Percentiles rank a stretch among this genome's conserved stretches.
Evolutionary conservation across 2,113 vertebrate genomes (phyloP).

Genomic region (Gnathonemus longibarbis): DNA sequence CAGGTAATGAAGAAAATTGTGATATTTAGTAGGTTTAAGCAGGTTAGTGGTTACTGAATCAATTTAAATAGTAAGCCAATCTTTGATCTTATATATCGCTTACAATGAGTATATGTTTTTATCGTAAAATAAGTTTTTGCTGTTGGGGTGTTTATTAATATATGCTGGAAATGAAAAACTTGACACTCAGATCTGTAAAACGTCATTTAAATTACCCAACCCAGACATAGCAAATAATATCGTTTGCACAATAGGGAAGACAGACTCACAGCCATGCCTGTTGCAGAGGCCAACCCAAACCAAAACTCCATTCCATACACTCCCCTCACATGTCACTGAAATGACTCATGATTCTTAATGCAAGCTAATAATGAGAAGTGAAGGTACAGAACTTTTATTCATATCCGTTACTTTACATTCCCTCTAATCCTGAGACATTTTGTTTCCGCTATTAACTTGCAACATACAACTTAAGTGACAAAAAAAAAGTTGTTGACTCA

Average conservation of each 20-base stretch:
- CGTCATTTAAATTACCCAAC: neutral
- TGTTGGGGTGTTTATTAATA: neutral
- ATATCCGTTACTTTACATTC: neutral
- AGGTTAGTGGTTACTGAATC: neutral
- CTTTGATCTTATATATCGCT: neutral
- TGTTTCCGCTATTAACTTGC: neutral
- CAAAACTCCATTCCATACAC: neutral
- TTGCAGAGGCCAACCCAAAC: constrained; percentile 1
- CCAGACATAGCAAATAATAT: neutral
- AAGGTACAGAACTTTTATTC: neutral
- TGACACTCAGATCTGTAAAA: neutral
- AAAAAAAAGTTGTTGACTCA: neutral
- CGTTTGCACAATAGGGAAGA: neutral
- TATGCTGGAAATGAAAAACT: neutral
- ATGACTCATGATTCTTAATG: neutral
- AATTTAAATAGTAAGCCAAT: neutral
- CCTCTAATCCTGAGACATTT: neutral
- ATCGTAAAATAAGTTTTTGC: neutral
- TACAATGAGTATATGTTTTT: neutral
- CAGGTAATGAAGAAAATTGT: neutral
- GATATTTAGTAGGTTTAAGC: neutral
- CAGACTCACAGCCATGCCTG: neutral
- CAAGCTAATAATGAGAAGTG: neutral
- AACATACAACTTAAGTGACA: neutral
- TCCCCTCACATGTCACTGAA: neutral